Evolutionary conservation across 2,888 invertebrate genomes (phyloP).

Genomic region (Philaethria dido): DNA sequence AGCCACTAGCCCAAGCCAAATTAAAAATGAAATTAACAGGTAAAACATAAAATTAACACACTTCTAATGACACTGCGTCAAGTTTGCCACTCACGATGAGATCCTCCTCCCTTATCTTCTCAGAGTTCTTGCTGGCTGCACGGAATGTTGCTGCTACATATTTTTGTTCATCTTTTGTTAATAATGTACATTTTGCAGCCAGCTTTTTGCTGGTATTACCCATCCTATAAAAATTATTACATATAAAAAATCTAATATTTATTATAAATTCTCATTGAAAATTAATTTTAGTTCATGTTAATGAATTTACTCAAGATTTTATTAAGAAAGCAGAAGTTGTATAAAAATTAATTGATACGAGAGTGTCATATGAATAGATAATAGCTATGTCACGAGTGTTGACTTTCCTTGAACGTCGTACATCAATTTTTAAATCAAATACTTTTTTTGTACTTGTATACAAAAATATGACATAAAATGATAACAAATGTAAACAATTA

Average conservation of each 20-base stretch:
- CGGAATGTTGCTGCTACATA: conserved; percentile 85
- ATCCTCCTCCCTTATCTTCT: conserved; percentile 86
- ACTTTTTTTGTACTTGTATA: neutral
- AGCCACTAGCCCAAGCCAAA: conserved; percentile 38
- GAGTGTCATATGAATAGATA: neutral
- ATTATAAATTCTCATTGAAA: neutral
- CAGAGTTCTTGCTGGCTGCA: conserved; percentile 86
- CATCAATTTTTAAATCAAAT: neutral
- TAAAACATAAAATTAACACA: conserved; percentile 76
- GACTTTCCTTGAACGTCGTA: conserved; percentile 17
- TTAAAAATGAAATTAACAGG: conserved; percentile 52
- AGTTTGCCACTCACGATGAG: conserved; percentile 85
- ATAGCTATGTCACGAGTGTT: conserved; percentile 22
- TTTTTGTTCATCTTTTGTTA: conserved; percentile 86
- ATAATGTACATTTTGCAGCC: conserved; percentile 86
- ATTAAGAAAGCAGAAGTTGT: neutral
- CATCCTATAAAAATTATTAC: conserved; percentile 63
- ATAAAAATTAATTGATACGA: neutral
- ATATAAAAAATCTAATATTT: neutral
- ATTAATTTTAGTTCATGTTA: neutral
- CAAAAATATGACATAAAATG: neutral
- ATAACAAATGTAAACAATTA: no score
- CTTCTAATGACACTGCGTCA: conserved; percentile 78
- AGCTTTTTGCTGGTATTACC: conserved; percentile 86
- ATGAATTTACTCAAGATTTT: no score